Evolutionary conservation across 1,140 invertebrate species (phyloP).

Genomic region (Agrypnia vestita): DNA sequence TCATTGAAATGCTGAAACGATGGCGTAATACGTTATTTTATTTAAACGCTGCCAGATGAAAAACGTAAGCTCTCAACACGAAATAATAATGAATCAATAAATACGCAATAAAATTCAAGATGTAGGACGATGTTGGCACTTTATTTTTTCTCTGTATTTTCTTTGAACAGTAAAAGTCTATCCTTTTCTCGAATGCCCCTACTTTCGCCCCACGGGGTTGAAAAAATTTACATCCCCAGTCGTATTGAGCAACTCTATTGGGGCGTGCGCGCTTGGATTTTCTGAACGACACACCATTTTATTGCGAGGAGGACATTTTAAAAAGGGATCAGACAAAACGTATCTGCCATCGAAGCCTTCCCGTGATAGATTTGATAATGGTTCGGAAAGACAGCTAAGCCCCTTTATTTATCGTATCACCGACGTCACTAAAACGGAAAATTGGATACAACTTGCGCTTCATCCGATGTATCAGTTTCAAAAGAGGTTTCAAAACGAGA

Average conservation of each 20-base stretch:
- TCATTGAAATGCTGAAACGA: too few species aligned
- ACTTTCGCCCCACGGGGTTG: conserved; percentile 27
- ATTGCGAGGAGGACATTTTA: conserved; percentile 51
- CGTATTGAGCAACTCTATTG: conserved; percentile 38
- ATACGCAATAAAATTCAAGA: background rate
- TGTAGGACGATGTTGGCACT: background rate
- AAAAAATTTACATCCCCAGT: conserved; percentile 47
- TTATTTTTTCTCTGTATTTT: conserved; percentile 13
- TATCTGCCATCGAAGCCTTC: conserved; percentile 47
- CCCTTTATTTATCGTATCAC: conserved; percentile 46
- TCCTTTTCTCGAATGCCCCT: conserved; percentile 11
- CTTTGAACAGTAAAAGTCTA: conserved; percentile 18
- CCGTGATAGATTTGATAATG: conserved; percentile 60
- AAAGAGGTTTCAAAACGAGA: conserved; percentile 7
- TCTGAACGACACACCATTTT: conserved; percentile 50
- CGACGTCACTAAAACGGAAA: conserved; percentile 31
- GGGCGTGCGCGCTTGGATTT: conserved; percentile 43
- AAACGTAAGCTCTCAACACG: background rate
- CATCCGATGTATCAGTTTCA: background rate
- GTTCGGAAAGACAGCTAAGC: conserved; percentile 45
- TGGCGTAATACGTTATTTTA: too few species aligned
- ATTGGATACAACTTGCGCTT: conserved; percentile 26
- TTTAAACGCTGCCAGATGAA: too few species aligned
- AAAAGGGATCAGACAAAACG: conserved; percentile 52
- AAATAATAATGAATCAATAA: conserved; percentile 26